These are phyloP conservation scores for Capreolus pygargus DNA, from an alignment of 2,113 vertebrate species.

Conservation along the genomic window DNA sequence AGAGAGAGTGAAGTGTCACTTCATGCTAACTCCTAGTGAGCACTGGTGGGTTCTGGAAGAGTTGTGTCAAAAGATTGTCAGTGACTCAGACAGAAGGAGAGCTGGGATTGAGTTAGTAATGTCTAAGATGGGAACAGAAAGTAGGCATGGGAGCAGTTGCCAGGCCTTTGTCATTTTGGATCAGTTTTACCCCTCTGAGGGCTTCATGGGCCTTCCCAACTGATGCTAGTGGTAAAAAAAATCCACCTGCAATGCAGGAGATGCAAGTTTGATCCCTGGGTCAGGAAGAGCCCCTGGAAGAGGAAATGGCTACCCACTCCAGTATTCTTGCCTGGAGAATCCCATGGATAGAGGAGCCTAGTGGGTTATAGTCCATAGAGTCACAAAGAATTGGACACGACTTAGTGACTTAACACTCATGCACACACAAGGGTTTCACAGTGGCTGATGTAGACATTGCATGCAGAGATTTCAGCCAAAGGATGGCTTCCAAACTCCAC, in stretches of 20 bases:
- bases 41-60: background rate
- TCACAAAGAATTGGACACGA: background rate
- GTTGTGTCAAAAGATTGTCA: background rate
- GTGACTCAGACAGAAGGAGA: background rate
- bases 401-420: background rate
- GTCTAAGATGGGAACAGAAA: background rate
- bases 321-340: background rate
- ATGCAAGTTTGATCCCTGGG: background rate
- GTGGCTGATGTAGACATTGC: background rate
- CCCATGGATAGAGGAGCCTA: background rate
- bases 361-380: background rate
- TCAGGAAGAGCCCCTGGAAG: background rate
- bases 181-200: background rate
- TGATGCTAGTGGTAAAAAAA: background rate
- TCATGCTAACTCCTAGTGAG: accelerated
- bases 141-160: accelerated
- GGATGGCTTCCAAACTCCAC: background rate
- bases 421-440: background rate
- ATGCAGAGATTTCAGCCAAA: background rate
- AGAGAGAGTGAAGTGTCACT: background rate
- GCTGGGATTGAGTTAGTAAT: background rate
- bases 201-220: background rate
- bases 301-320: background rate
- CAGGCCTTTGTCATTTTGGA: background rate
- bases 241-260: background rate